Conservation (phyloP, 1,140 invertebrate species). For the Dinothrombium tinctorium region DNA sequence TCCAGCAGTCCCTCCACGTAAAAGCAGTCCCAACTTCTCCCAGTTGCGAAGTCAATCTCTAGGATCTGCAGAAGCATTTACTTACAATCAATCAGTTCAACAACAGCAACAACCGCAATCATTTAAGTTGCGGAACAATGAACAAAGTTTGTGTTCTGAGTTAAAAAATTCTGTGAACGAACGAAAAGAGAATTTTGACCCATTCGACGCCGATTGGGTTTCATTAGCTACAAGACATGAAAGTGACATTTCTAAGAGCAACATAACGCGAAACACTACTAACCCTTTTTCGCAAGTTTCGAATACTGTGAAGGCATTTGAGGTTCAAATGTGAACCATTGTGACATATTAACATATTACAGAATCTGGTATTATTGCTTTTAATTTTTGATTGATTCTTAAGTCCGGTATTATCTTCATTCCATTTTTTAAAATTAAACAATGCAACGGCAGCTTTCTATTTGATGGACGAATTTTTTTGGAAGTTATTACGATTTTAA, state of each 20-base stretch:
- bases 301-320: slow-evolving; percentile 27
- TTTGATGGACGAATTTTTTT: too few species aligned
- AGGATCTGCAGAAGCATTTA: slow-evolving; percentile 18
- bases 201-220: slow-evolving; percentile 67
- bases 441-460: too few species aligned
- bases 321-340: slow-evolving; percentile 27
- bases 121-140: slow-evolving; percentile 6
- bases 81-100: slow-evolving; percentile 4
- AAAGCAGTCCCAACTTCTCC: slow-evolving; percentile 25
- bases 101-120: slow-evolving; percentile 10
- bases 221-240: slow-evolving; percentile 24
- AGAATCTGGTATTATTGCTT: neutral
- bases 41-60: slow-evolving; percentile 35
- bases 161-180: slow-evolving; percentile 18
- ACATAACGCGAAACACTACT: slow-evolving; percentile 13
- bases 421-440: too few species aligned
- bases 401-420: too few species aligned
- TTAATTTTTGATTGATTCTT: too few species aligned
- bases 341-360: neutral
- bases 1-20: slow-evolving; percentile 16
- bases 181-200: slow-evolving; percentile 27
- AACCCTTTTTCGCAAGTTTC: slow-evolving; percentile 25
- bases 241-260: slow-evolving; percentile 2
- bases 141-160: slow-evolving; percentile 9
- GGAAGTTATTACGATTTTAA: too few species aligned